phyloP scores from a whole-genome alignment of 2,797 vertebrate species.

The Rhadinocentrus ornatus region DNA sequence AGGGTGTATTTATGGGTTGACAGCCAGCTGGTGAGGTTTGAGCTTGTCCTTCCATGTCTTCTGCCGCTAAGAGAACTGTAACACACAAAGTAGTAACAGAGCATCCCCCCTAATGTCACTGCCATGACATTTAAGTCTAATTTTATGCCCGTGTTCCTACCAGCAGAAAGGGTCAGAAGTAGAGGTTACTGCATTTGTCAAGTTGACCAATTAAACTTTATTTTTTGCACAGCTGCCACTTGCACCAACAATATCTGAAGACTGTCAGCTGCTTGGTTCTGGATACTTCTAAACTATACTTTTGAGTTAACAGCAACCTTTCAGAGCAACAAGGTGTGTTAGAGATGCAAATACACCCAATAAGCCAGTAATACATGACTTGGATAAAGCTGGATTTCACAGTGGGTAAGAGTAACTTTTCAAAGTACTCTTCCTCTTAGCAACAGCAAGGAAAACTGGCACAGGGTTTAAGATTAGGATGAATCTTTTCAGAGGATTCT shows the following conservation, averaged over 20 bases:
- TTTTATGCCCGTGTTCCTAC: constrained; percentile 33
- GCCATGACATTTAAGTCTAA: constrained; percentile 44
- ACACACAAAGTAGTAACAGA: constrained; percentile 27
- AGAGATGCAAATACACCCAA: constrained; percentile 2
- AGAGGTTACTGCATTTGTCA: constrained; percentile 30
- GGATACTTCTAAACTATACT: constrained; percentile 5
- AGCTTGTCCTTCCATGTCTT: constrained; percentile 65
- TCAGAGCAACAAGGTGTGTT: constrained; percentile 1
- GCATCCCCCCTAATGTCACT: constrained; percentile 47
- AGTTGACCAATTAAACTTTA: constrained; percentile 49
- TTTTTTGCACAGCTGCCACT: constrained; percentile 28
- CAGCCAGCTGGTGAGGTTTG: constrained; percentile 66
- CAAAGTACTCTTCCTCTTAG: too few species aligned
- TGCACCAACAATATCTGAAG: constrained; percentile 1
- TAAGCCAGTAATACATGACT: constrained; percentile 19
- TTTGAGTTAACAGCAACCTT: not conserved
- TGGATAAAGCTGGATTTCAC: not conserved
- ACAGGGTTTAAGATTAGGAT: too few species aligned
- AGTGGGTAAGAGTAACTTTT: too few species aligned
- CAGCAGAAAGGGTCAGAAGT: constrained; percentile 25
- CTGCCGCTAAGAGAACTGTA: constrained; percentile 48
- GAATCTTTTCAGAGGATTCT: too few species aligned
- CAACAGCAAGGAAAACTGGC: too few species aligned
- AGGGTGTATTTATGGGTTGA: constrained; percentile 66
- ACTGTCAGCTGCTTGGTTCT: not conserved